Evolutionary conservation across 1,140 invertebrate genomes (phyloP), one percentile per base, ranked within the genome.

Genomic region (Tigriopus japonicus): DNA sequence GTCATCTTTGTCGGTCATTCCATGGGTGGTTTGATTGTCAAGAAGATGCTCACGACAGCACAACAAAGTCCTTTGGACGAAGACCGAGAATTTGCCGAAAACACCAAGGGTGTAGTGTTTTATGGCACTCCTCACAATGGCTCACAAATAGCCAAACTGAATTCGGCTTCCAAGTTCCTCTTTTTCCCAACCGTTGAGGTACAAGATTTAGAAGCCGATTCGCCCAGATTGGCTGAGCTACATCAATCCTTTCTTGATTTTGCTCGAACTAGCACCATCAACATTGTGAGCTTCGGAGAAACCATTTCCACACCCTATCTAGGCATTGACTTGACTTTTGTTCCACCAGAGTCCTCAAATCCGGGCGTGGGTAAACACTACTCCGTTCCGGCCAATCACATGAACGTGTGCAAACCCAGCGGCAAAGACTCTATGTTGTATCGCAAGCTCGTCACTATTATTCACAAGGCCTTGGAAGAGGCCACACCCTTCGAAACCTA

Each of bases 391-490:
- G 21, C 43, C 35, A 61, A 61, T 51, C 59, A 61, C 51, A 61
- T 61, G 45, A 51, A 61, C 40, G 35, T 61, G n/a, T 61, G 59
- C 40, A 61, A 61, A 55, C 59, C 59, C 14, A 52, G 53, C 14
- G 19, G 17, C 9, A 60, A 54, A 41, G 51, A 55, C 17, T 61
- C 59, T 1, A 61, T 61, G 14, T 19, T 60, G 23, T 60, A 52
- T 24, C 49, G 58, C 9, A 52, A 60, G 23, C 19, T 60, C 17
- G 12, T 58, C 13, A 17, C 24, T 10, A 40, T 40, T 9, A 15
- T 58, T 35, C 40, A 17, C 21, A 41, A 58, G n/a, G 23, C 42
- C 15, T 13, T 35, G n/a, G 55, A 58, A n/a, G 55, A 58, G n/a
- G 21, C n/a, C 45, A 49, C 28, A 3, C 28, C 28, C 28, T 35